Evolutionary conservation across 1,140 invertebrate genomes (phyloP), one percentile per base, ranked within the genome.

Genomic region (Drosophila rhopaloa): DNA sequence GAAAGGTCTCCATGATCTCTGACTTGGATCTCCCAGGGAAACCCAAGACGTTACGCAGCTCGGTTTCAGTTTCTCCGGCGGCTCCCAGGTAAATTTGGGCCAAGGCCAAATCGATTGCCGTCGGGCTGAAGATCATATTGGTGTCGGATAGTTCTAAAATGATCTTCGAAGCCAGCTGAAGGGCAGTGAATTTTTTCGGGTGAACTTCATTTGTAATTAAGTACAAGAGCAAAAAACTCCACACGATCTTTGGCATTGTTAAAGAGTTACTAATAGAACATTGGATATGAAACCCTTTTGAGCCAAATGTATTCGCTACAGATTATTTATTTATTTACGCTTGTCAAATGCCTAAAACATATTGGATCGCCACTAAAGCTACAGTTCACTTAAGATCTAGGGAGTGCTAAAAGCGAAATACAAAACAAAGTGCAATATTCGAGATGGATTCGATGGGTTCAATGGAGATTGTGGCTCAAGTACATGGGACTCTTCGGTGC

Each of bases 401-500:
- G 55, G 58, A 72, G 54, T 59, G 56, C 38, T 43, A 53, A 27
- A 54, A 16, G 57, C 27, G 46, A 77, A 60, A 75, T 82, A 79
- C 59, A 83, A 82, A 82, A 82, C 10, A 78, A 73, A 81, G 40
- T 56, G 19, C 46, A 38, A 46, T 54, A 37, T 29, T 47, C 43
- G 27, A 48, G 65, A 66, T 54, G 32, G 29, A 0, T 37, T 46
- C 32, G 60, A 44, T 54, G 27, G 50, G 37, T 5, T 56, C 29
- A 83, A 47, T 68, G 75, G 35, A 77, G 51, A 57, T 82, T 79
- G 51, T 73, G 76, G 56, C 72, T 85, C 77, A 75, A 63, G 50
- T 85, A 75, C 38, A 78, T 72, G 77, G 82, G 84, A 60, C 24
- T 56, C 27, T 63, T 84, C n/a, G 77, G 63, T 40, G 86, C 62